These are phyloP conservation scores for Dusona sp. DNA, from an alignment of 2,888 invertebrate species.

Conservation along the genomic window DNA sequence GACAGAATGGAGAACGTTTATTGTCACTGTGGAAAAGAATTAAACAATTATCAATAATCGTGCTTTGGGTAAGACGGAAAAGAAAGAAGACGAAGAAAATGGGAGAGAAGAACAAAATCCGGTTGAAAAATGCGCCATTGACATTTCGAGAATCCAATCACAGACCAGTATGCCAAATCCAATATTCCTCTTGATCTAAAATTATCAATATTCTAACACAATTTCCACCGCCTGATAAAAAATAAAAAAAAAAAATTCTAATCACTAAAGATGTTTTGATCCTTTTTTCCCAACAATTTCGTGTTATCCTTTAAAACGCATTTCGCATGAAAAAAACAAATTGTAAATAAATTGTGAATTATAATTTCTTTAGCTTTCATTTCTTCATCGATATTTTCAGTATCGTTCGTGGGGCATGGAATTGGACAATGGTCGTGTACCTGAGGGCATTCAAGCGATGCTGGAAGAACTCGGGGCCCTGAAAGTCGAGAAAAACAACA, in stretches of 20 bases:
- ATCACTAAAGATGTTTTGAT: neutral
- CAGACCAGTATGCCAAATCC: neutral
- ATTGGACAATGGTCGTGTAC: conserved; percentile 92
- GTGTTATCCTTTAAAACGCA: no score
- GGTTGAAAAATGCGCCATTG: neutral
- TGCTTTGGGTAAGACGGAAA: neutral
- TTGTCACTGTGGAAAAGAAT: neutral
- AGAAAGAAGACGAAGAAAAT: neutral
- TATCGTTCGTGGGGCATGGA: conserved; percentile 93
- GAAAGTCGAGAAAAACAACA: conserved; percentile 87
- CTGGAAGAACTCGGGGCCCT: conserved; percentile 91
- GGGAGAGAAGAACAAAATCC: neutral
- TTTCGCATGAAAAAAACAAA: no score
- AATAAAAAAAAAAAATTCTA: neutral
- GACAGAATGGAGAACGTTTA: neutral
- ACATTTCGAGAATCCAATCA: neutral
- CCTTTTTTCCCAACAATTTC: neutral
- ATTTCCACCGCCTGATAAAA: neutral
- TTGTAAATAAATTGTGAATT: neutral
- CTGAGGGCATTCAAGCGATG: conserved; percentile 91
- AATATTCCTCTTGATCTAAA: neutral
- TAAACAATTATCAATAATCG: neutral
- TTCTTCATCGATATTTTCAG: conserved; percentile 85
- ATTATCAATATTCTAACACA: neutral
- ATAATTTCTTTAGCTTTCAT: conserved; percentile 18